Percentiles rank a stretch among this genome's conserved stretches.
phyloP scores from a whole-genome alignment of 1,140 invertebrate species.

The Ips nitidus region DNA sequence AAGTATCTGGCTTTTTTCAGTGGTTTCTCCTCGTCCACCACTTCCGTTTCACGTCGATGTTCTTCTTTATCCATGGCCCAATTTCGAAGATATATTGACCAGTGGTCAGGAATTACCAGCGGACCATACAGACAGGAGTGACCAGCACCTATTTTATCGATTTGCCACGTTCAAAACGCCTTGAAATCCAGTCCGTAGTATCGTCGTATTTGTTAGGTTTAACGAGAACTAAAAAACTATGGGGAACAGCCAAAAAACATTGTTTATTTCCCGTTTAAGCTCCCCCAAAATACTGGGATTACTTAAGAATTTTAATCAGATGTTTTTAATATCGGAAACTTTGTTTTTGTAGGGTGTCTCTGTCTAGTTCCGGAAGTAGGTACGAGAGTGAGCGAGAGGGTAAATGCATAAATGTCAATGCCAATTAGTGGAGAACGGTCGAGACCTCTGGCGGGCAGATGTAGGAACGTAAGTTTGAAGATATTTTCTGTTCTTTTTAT shows the following conservation, averaged over 20 bases:
- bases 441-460: too few species aligned
- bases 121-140: slow-evolving; percentile 20
- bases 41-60: slow-evolving; percentile 24
- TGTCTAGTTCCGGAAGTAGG: too few species aligned
- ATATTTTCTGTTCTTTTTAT: too few species aligned
- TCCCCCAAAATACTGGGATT: slow-evolving; percentile 15
- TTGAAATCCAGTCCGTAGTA: slow-evolving; percentile 3
- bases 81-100: slow-evolving; percentile 23
- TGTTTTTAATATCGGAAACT: slow-evolving; percentile 27
- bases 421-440: too few species aligned
- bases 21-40: slow-evolving; percentile 54
- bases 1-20: slow-evolving; percentile 65
- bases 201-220: neutral
- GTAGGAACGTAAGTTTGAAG: too few species aligned
- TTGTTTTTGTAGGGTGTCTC: too few species aligned
- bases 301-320: slow-evolving; percentile 35
- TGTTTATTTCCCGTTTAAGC: neutral
- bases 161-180: slow-evolving; percentile 17
- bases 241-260: neutral
- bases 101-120: slow-evolving; percentile 23
- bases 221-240: neutral
- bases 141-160: slow-evolving; percentile 31
- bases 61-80: slow-evolving; percentile 20
- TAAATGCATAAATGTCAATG: too few species aligned
- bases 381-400: too few species aligned